Evolutionary conservation across 2,888 invertebrate species (phyloP), one percentile per base, ranked within the genome.

Genomic region (Caradrina kadenii): DNA sequence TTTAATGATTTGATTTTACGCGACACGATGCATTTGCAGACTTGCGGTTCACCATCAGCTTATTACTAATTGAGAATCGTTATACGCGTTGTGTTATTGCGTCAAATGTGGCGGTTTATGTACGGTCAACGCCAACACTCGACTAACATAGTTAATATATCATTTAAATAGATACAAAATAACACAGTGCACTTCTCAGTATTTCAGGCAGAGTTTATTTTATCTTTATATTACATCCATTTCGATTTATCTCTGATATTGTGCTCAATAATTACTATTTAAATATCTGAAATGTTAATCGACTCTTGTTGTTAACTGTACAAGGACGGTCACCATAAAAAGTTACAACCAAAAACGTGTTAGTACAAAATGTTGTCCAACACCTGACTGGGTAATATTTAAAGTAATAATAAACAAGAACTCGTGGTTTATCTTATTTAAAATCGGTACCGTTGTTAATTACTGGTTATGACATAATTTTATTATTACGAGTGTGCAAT

Each of bases 401-500:
- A 39, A 66, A 66, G 54, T 48, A 58, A 68, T 67, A 73, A 62
- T 66, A 53, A 76, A 70, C 65, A 60, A 63, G 53, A 58, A 19
- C 42, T 19, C 31, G n/a, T 62, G 68, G 45, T 79, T 68, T 75
- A 60, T 80, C 76, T 76, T 79, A 74, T 76, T 81, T 80, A 81
- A 78, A 87, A 87, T 86, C 85, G 83, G 80, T 84, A 83, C 84
- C 79, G 82, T 86, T 87, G 86, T 90, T 90, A 92, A 92, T 92
- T 90, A 88, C 88, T 86, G 83, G 83, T 88, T 90, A 89, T 89
- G 87, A 89, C 86, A 88, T 91, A 90, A 93, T 93, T 91, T 93
- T 90, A 92, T 91, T 91, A 89, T 89, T 88, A 89, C 87, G 83
- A 84, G 82, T 83, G 89, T 88, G 92, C 89, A 91, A 93, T 94